Evolutionary conservation across 2,888 invertebrate species (phyloP).

Genomic region (Palloptera scutellata): DNA sequence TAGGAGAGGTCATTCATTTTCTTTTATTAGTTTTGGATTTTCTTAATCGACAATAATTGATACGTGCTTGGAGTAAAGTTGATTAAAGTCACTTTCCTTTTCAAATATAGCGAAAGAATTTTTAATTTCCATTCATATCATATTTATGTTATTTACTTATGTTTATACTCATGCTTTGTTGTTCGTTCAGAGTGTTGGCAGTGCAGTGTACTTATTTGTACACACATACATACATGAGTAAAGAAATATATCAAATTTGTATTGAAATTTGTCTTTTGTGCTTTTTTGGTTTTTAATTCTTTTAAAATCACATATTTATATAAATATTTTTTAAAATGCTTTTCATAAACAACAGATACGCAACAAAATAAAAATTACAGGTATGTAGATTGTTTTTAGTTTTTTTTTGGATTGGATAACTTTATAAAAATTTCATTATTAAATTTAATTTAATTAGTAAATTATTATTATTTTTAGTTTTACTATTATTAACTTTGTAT

Average conservation of each 20-base stretch:
- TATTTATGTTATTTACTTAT: too few species aligned
- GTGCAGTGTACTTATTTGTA: conserved; percentile 19
- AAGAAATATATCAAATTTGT: neutral
- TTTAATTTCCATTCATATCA: too few species aligned
- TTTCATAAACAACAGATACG: neutral
- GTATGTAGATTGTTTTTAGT: neutral
- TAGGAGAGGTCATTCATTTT: conserved; percentile 7
- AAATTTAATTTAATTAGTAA: neutral
- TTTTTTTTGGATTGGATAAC: neutral
- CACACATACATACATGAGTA: neutral
- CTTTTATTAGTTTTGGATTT: conserved; percentile 10
- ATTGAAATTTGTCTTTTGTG: conserved; percentile 1
- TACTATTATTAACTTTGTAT: conserved; percentile 6
- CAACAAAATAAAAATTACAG: neutral
- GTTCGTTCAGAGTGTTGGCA: conserved; percentile 17
- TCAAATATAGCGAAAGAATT: too few species aligned
- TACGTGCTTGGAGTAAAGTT: too few species aligned
- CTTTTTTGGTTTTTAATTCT: conserved; percentile 9
- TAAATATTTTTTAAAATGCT: conserved; percentile 15
- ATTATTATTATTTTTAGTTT: conserved; percentile 3
- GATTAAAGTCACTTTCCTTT: too few species aligned
- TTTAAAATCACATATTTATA: conserved; percentile 19
- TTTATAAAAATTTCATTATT: conserved; percentile 1
- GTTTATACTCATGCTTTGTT: conserved; percentile 18
- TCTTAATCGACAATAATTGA: conserved; percentile 7